phyloP scores from a whole-genome alignment of 2,797 vertebrate species.

The Adrianichthys oophorus region DNA sequence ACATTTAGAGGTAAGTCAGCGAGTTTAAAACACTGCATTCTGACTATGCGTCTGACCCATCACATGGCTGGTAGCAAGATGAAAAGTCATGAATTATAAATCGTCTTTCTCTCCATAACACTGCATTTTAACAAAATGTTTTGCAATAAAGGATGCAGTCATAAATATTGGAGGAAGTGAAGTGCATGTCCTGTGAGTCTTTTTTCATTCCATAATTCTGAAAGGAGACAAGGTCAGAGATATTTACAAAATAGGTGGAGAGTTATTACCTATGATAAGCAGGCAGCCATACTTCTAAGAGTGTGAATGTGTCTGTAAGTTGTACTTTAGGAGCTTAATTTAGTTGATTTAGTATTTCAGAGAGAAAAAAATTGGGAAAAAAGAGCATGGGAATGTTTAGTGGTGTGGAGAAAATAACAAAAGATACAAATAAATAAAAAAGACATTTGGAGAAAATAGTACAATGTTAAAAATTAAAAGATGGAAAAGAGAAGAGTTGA shows the following conservation, averaged over 20 bases:
- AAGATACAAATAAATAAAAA: not conserved
- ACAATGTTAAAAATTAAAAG: not conserved
- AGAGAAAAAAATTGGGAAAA: not conserved
- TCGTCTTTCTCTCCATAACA: slow-evolving; percentile 50
- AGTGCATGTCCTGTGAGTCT: slow-evolving; percentile 5
- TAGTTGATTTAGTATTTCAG: not conserved
- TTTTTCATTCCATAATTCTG: slow-evolving; percentile 31
- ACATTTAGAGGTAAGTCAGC: not conserved
- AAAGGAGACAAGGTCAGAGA: slow-evolving; percentile 37
- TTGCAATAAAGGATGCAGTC: slow-evolving; percentile 54
- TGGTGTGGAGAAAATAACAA: not conserved
- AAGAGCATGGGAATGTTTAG: rapidly evolving
- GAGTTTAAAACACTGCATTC: slow-evolving; percentile 46
- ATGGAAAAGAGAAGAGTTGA: slow-evolving; percentile 5
- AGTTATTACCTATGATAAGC: slow-evolving; percentile 3
- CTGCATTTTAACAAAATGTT: slow-evolving; percentile 63
- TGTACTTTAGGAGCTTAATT: not conserved
- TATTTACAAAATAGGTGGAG: slow-evolving; percentile 8
- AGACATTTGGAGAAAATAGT: not conserved
- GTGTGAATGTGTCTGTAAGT: not conserved
- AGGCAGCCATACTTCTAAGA: slow-evolving; percentile 1
- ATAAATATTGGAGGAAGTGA: slow-evolving; percentile 59
- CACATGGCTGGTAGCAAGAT: slow-evolving; percentile 58
- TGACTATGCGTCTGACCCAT: slow-evolving; percentile 59
- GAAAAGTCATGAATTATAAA: slow-evolving; percentile 67